Evolutionary conservation across 2,113 vertebrate genomes (phyloP).

Genomic region (Stegastes partitus): DNA sequence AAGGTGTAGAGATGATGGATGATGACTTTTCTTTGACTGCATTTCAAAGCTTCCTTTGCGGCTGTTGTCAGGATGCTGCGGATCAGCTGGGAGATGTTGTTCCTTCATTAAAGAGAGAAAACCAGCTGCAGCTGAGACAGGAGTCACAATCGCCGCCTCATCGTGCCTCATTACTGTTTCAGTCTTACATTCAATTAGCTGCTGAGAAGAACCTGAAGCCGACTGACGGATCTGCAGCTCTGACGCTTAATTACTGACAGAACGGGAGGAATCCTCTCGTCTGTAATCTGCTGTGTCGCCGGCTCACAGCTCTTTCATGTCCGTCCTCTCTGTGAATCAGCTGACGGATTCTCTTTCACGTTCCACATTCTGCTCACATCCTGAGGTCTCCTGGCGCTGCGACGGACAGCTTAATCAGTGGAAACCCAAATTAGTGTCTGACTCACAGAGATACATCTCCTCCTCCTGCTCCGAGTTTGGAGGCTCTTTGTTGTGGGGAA

Average conservation of each 20-base stretch:
- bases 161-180: slow-evolving; percentile 71
- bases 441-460: slow-evolving; percentile 47
- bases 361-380: slow-evolving; percentile 67
- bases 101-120: no score
- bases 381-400: slow-evolving; percentile 48
- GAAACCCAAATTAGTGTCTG: slow-evolving; percentile 75
- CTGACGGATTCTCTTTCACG: slow-evolving; percentile 54
- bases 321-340: slow-evolving; percentile 55
- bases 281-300: slow-evolving; percentile 59
- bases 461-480: slow-evolving; percentile 9
- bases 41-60: no score
- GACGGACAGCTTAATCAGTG: slow-evolving; percentile 81
- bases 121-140: slow-evolving; percentile 59
- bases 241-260: slow-evolving; percentile 70
- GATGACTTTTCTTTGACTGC: no score
- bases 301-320: slow-evolving; percentile 59
- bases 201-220: background rate
- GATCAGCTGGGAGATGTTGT: no score
- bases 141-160: slow-evolving; percentile 57
- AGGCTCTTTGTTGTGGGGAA: slow-evolving; percentile 48
- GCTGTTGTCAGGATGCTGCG: no score
- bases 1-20: no score
- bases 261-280: slow-evolving; percentile 59
- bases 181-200: slow-evolving; percentile 65
- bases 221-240: no score